These are phyloP conservation scores for Struthidea cinerea DNA, from an alignment of 2,113 vertebrate species.

Conservation along the genomic window DNA sequence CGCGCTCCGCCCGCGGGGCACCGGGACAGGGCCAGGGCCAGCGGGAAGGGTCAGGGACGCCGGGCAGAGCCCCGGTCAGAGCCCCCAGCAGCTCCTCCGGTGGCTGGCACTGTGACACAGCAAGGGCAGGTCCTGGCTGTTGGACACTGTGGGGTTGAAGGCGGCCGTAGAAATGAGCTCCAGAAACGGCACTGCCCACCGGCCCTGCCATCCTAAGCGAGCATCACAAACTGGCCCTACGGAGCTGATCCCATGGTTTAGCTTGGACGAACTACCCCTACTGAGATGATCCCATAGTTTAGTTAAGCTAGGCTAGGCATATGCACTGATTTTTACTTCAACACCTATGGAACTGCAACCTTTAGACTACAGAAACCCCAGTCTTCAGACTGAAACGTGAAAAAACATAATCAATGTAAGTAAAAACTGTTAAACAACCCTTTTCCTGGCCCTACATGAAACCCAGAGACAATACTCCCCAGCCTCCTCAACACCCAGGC, in stretches of 20 bases:
- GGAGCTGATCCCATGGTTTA: not conserved
- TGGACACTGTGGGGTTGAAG: rapidly evolving
- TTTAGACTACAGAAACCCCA: not conserved
- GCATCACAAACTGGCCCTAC: not conserved
- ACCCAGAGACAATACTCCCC: not conserved
- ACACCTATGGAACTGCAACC: no score
- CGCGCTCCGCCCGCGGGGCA: not conserved
- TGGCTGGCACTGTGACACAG: not conserved
- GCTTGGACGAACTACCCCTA: not conserved
- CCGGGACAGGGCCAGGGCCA: not conserved
- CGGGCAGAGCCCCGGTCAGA: not conserved
- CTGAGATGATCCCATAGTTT: not conserved
- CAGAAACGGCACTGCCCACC: rapidly evolving
- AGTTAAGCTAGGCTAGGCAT: rapidly evolving
- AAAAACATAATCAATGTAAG: rapidly evolving
- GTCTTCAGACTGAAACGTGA: rapidly evolving
- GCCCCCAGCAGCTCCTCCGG: not conserved
- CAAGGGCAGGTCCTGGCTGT: not conserved
- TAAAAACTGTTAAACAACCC: rapidly evolving
- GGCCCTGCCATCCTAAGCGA: not conserved
- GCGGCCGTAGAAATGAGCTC: rapidly evolving
- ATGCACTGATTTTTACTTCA: rapidly evolving
- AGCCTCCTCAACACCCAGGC: not conserved
- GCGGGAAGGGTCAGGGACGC: not conserved
- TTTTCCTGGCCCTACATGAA: not conserved